Evolutionary conservation across 2,113 vertebrate species (phyloP), one percentile per base, ranked within the genome.

Genomic region (Anhinga rufa): DNA sequence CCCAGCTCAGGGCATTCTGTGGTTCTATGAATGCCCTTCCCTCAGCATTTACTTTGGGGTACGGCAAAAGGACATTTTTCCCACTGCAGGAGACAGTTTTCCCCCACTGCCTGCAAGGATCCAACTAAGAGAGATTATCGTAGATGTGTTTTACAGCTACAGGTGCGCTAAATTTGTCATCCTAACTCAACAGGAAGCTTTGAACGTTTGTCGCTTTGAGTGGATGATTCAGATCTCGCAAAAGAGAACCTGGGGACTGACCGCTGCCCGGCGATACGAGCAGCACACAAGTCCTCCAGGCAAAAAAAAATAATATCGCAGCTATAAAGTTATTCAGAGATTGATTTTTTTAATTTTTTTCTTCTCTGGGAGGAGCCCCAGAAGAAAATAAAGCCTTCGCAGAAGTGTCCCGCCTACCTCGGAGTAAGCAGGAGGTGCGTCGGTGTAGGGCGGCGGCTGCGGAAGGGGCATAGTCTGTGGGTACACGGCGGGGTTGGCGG

Each of bases 391-490:
- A 29, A 40, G 5, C 34, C 16, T 22, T 3, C 1, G 0, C 57
- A 10, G 40, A 13, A 9, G 58, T 2, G 2, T 21, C 18, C 21
- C 3, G 4, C 49, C 38, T 98, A 99, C 99, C 98, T 99, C 99
- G 90, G 99, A 99, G 91, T 99, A 99, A 49, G 99, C 99, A 68
- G 99, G 99, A 79, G 99, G 98, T 16, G 99, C 98, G 40, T 99
- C 99, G 4, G 98, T 98, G 96, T 99, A 99, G 46, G 99, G 98
- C 51, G 99, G 99, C 84, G 99, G 99, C 98, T 99, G 99, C 91
- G 98, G 98, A 87, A 99, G 98, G 96, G 99, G 98, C 98, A 99
- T 97, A 51, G 98, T 95, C 97, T 98, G 98, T 14, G 99, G 98
- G 95, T 99, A 99, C 70, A 99, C 98, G n/a, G 98, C 98, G n/a